Evolutionary conservation across 2,113 vertebrate species (phyloP).

Genomic region (Stegostoma tigrinum): DNA sequence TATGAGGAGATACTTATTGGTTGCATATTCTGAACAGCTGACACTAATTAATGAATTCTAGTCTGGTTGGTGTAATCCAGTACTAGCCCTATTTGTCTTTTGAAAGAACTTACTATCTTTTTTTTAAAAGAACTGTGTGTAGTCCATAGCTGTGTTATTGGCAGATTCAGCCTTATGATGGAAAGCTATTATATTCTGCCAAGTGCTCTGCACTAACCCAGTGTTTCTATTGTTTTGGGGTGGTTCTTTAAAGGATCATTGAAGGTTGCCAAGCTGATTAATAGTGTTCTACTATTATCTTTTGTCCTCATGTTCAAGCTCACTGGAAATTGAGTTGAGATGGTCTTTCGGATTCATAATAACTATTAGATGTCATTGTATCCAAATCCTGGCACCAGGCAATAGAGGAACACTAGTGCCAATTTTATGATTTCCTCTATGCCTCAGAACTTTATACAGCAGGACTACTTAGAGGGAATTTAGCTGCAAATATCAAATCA

Average conservation of each 20-base stretch:
- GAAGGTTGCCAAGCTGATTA: background rate
- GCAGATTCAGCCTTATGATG: background rate
- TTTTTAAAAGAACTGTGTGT: background rate
- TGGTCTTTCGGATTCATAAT: background rate
- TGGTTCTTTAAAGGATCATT: background rate
- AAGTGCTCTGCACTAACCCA: background rate
- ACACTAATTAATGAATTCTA: background rate
- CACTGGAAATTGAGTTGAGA: background rate
- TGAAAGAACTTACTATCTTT: background rate
- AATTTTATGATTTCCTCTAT: background rate
- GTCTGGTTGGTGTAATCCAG: background rate
- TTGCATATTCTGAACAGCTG: slow-evolving; percentile 4
- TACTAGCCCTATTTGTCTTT: background rate
- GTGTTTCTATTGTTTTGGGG: background rate
- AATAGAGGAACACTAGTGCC: background rate
- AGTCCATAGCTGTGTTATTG: background rate
- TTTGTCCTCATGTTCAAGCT: background rate
- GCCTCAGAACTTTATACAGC: background rate
- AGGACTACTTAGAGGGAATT: background rate
- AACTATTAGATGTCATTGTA: background rate
- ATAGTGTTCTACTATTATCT: background rate
- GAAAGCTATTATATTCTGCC: background rate
- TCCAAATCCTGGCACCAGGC: background rate
- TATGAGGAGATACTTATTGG: slow-evolving; percentile 4
- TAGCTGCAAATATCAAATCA: background rate